phyloP scores from a whole-genome alignment of 2,113 vertebrate genomes.

The Aegotheles bennettii region DNA sequence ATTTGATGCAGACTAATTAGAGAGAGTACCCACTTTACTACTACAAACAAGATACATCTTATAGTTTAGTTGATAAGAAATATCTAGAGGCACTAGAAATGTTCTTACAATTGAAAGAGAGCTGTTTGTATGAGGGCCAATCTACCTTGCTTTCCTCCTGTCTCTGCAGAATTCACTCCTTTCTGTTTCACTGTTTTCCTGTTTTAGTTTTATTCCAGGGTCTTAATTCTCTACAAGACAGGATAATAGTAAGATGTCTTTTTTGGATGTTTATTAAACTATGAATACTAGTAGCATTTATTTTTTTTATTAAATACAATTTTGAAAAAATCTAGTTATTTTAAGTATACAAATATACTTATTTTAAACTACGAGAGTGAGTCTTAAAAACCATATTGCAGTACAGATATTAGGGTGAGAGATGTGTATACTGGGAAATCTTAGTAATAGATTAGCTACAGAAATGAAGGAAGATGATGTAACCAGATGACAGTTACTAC shows the following conservation, averaged over 20 bases:
- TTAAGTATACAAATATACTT: neutral
- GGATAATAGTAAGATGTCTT: neutral
- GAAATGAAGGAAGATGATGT: neutral
- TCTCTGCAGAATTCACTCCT: neutral
- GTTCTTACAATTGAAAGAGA: neutral
- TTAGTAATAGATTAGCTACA: neutral
- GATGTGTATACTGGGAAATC: neutral
- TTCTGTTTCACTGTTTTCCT: neutral
- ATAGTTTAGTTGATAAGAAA: neutral
- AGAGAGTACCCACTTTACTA: neutral
- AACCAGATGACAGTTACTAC: neutral
- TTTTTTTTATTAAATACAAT: neutral
- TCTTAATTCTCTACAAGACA: neutral
- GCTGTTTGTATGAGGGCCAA: rapidly evolving
- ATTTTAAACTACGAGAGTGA: neutral
- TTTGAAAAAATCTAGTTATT: neutral
- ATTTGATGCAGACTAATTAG: neutral
- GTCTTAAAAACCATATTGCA: neutral
- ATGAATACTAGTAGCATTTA: neutral
- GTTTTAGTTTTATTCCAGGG: neutral
- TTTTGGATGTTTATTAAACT: neutral
- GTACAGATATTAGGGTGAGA: neutral
- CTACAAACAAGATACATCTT: neutral
- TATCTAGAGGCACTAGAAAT: neutral
- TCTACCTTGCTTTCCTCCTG: neutral